Base-by-base conservation (phyloP, 2,113 vertebrate species). In the Capreolus pygargus region DNA sequence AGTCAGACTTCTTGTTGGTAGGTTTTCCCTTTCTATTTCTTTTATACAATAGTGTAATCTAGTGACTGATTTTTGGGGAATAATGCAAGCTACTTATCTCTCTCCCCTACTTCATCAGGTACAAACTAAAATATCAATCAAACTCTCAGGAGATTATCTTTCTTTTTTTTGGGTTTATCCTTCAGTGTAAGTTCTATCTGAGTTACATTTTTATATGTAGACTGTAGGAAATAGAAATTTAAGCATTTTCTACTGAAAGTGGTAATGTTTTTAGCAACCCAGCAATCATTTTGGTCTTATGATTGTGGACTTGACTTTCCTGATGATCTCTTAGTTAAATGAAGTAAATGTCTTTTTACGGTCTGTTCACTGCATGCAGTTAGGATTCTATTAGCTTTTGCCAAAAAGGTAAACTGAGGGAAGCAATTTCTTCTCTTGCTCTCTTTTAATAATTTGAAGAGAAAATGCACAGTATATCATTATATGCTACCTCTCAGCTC, bases 111-210 rank as follows among this genome's bases (percentile, higher is more conserved):
- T 89, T 83, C 50, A 39, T 3, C 12, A 36, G 55, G 25, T 94
- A 1, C n/a, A 90, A 79, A 74, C 11, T 28, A 28, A 30, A 11
- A 28, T 19, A 85, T 39, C 74, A 36, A 43, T 61, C 57, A 81
- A 67, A 85, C 13, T 45, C 25, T 21, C 30, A n/a, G 25, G 27
- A 47, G 9, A 50, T 94, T n/a, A 67, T 43, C 5, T 10, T 83
- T 86, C 6, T 86, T 84, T 16, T 30, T 74, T 33, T 33, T n/a
- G n/a, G 25, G 1, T 86, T 85, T 92, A 39, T 30, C 11, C 9
- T 97, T 97, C n/a, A 70, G 10, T 86, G 39, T 95, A 84, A 93
- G 23, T 86, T 94, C 28, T 92, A 50, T n/a, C 36, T 64, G 76
- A 93, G 7, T 94, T 76, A 79, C 17, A 79, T 89, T 39, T 92